These are phyloP conservation scores for Allolobophora icterica DNA, from an alignment of 2,888 invertebrate species.

Conservation along the genomic window DNA sequence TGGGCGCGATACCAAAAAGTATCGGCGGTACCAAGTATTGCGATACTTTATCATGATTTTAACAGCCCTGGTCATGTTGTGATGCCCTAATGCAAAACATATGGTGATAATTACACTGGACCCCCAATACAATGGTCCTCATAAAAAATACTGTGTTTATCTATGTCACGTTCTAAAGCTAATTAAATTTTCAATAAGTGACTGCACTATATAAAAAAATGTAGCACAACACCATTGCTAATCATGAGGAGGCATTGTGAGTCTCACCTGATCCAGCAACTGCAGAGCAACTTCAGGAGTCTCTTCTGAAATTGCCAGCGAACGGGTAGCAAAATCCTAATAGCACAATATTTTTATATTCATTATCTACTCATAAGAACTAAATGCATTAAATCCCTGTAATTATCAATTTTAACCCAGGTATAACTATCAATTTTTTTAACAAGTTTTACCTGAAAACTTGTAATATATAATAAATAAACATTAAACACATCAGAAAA, in stretches of 20 bases:
- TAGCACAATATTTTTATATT: background rate
- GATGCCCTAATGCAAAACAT: background rate
- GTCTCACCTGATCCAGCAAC: background rate
- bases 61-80: no score
- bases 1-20: no score
- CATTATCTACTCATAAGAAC: background rate
- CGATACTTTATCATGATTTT: no score
- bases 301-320: conserved; percentile 50
- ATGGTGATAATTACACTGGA: background rate
- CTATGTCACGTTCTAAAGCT: background rate
- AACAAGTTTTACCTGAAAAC: background rate
- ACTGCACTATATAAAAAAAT: background rate
- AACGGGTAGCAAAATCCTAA: conserved; percentile 51
- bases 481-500: background rate
- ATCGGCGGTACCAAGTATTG: no score
- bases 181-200: background rate
- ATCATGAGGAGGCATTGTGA: background rate
- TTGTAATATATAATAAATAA: background rate
- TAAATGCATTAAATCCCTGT: no score
- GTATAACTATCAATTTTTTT: background rate
- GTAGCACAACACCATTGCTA: no score
- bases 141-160: background rate
- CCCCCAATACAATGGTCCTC: background rate
- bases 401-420: background rate
- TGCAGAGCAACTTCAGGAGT: conserved; percentile 41